Conservation (phyloP, 2,888 invertebrate genomes). For the Drosophila aldrichi region DNA sequence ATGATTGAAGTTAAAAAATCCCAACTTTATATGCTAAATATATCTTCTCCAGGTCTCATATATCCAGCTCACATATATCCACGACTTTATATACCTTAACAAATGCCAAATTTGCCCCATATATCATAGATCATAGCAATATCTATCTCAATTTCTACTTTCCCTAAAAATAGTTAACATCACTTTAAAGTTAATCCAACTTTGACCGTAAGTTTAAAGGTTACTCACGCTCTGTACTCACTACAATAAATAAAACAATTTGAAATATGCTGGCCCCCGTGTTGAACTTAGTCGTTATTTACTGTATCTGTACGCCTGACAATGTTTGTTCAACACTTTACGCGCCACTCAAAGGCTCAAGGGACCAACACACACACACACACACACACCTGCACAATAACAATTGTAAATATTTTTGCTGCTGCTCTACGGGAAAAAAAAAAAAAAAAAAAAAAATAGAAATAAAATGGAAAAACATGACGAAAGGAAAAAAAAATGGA, state of each 20-base stretch:
- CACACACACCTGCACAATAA: constrained; percentile 3
- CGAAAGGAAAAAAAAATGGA: not conserved
- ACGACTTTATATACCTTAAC: too few relatives aligned
- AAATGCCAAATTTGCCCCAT: not conserved
- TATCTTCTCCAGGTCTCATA: too few relatives aligned
- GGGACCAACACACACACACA: constrained; percentile 25
- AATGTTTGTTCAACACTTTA: constrained; percentile 50
- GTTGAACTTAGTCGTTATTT: constrained; percentile 46
- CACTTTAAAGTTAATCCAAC: not conserved
- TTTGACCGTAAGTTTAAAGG: not conserved
- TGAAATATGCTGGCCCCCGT: constrained; percentile 15
- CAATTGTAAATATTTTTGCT: constrained; percentile 27
- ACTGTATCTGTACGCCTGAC: constrained; percentile 41
- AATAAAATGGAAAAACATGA: constrained; percentile 10
- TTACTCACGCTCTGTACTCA: not conserved
- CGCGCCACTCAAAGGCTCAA: constrained; percentile 48
- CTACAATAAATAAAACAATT: constrained; percentile 26
- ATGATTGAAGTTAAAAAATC: too few relatives aligned
- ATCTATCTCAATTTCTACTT: not conserved
- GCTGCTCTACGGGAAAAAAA: constrained; percentile 18
- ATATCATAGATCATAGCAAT: not conserved
- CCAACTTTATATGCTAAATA: too few relatives aligned
- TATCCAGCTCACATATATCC: too few relatives aligned
- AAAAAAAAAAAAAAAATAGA: constrained; percentile 10
- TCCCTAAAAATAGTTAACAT: not conserved